A percentile compares a stretch with the other conserved stretches of the same genome.
phyloP scores from a whole-genome alignment of 1,140 invertebrate species.

The Lineus longissimus region DNA sequence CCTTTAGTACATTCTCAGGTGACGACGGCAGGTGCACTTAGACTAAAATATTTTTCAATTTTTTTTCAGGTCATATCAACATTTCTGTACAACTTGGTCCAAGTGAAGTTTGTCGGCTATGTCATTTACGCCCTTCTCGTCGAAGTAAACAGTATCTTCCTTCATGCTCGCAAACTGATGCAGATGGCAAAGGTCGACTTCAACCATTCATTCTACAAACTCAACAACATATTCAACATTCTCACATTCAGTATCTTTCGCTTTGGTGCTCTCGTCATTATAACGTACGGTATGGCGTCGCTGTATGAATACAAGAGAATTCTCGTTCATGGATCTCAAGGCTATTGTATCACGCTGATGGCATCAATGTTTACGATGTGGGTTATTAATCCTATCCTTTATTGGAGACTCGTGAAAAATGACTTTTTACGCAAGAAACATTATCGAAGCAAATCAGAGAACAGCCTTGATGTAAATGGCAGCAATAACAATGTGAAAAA shows the following conservation, averaged over 20 bases:
- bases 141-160: slow-evolving; percentile 12
- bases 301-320: background rate
- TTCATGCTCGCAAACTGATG: slow-evolving; percentile 10
- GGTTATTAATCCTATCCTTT: slow-evolving; percentile 1
- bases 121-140: slow-evolving; percentile 2
- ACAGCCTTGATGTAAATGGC: background rate
- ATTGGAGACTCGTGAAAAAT: background rate
- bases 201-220: slow-evolving; percentile 1
- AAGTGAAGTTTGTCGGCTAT: slow-evolving; percentile 4
- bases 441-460: background rate
- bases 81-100: background rate
- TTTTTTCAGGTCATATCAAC: background rate
- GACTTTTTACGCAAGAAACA: background rate
- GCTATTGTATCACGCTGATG: background rate
- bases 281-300: background rate
- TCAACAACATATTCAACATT: slow-evolving; percentile 1
- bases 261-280: background rate
- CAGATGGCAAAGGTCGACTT: slow-evolving; percentile 8
- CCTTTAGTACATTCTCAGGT: too few relatives aligned
- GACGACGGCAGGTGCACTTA: too few relatives aligned
- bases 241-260: background rate
- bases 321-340: background rate
- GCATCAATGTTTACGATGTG: background rate
- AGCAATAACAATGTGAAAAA: background rate
- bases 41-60: background rate